Evolutionary conservation across 2,888 invertebrate genomes (phyloP).

Genomic region (Smittia sp.): DNA sequence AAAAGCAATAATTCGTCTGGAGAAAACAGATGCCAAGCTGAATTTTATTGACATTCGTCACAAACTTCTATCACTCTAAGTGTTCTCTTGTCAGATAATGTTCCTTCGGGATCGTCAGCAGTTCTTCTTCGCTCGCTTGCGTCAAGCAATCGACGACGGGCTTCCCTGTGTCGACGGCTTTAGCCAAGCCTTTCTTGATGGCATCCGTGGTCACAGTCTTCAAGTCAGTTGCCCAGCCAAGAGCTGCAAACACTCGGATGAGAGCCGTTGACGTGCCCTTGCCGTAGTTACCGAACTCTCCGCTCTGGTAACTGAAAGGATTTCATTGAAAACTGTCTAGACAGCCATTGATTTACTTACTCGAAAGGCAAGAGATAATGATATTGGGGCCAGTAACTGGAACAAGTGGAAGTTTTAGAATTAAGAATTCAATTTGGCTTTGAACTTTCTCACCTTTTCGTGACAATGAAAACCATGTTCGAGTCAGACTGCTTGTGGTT

Average conservation of each 20-base stretch:
- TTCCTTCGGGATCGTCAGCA: constrained; percentile 54
- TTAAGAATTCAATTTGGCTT: background rate
- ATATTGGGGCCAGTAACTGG: constrained; percentile 72
- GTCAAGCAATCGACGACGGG: constrained; percentile 60
- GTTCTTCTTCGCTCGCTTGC: constrained; percentile 53
- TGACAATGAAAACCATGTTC: constrained; percentile 71
- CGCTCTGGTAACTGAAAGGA: constrained; percentile 62
- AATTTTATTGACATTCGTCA: too few relatives aligned
- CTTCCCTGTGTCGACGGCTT: constrained; percentile 58
- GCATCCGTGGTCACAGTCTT: constrained; percentile 63
- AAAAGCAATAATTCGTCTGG: background rate
- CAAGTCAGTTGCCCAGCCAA: constrained; percentile 64
- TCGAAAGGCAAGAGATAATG: constrained; percentile 77
- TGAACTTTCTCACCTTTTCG: constrained; percentile 54
- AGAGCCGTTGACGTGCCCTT: constrained; percentile 64
- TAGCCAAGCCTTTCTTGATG: constrained; percentile 63
- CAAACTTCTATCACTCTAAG: constrained; percentile 43
- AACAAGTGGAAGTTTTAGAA: constrained; percentile 50
- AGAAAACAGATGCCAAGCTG: too few relatives aligned
- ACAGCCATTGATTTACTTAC: too few relatives aligned
- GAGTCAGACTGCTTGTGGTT: constrained; percentile 70
- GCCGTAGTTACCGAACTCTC: constrained; percentile 76
- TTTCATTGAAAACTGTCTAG: too few relatives aligned
- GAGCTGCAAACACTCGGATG: constrained; percentile 67
- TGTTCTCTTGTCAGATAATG: constrained; percentile 56